phyloP scores from a whole-genome alignment of 1,140 invertebrate genomes.

The Caenorhabditis tropicalis region DNA sequence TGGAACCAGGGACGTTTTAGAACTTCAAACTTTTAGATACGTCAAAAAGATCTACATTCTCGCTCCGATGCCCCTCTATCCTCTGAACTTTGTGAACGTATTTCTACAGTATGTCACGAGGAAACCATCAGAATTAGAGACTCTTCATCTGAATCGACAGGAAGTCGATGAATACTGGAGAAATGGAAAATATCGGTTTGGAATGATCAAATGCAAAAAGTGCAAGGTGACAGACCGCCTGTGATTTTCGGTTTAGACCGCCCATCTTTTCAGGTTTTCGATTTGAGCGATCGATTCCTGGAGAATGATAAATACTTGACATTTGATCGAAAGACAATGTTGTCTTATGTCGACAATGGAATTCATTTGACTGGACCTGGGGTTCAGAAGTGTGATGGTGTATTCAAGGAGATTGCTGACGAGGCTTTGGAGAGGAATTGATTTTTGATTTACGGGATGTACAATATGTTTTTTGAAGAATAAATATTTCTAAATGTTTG shows the following conservation, averaged over 20 bases:
- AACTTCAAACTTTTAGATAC: not conserved
- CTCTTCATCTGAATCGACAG: not conserved
- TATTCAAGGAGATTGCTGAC: not conserved
- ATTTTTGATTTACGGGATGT: no score
- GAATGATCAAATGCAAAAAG: not conserved
- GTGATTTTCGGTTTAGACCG: not conserved
- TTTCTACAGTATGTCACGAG: not conserved
- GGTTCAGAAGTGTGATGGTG: not conserved
- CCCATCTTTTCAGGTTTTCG: not conserved
- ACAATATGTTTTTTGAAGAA: no score
- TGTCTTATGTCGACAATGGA: not conserved
- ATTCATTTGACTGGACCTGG: not conserved
- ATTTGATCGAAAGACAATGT: not conserved
- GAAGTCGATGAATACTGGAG: not conserved
- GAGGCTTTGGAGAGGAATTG: not conserved
- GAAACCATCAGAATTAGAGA: not conserved
- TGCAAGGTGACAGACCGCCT: not conserved
- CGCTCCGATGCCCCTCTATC: not conserved
- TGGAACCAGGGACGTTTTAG: not conserved
- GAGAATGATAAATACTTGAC: not conserved
- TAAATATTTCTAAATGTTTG: no score
- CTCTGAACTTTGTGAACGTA: not conserved
- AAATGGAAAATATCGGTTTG: not conserved
- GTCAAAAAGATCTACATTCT: slow-evolving; percentile 3
- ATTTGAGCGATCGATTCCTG: not conserved